Evolutionary conservation across 1,140 invertebrate species (phyloP).

Genomic region (Cepaea nemoralis): DNA sequence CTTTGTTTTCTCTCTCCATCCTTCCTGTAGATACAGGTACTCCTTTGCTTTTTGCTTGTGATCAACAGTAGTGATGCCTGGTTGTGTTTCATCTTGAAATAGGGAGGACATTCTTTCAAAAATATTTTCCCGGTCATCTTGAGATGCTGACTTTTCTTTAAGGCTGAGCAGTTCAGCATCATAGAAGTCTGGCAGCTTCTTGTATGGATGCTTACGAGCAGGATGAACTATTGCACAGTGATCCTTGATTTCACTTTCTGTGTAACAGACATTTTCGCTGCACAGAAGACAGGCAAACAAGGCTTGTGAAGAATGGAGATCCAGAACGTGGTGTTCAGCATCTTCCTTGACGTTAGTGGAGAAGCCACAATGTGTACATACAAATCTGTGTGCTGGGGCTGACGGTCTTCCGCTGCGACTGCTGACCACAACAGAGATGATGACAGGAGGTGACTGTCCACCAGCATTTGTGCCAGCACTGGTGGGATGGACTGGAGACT

Average conservation of each 20-base stretch:
- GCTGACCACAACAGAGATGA: slow-evolving; percentile 53
- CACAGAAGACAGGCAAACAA: slow-evolving; percentile 61
- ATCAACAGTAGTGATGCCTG: slow-evolving; percentile 22
- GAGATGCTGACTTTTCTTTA: neutral
- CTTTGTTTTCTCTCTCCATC: slow-evolving; percentile 49
- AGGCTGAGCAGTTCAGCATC: slow-evolving; percentile 48
- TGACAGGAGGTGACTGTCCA: slow-evolving; percentile 46
- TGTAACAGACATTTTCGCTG: slow-evolving; percentile 52
- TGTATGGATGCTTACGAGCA: slow-evolving; percentile 53
- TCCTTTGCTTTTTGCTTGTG: slow-evolving; percentile 45
- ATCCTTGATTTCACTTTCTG: slow-evolving; percentile 52
- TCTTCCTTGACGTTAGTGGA: slow-evolving; percentile 53
- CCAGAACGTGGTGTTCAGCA: slow-evolving; percentile 50
- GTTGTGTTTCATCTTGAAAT: slow-evolving; percentile 39
- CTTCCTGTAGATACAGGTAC: slow-evolving; percentile 47
- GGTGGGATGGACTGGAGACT: neutral
- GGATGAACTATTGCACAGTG: slow-evolving; percentile 60
- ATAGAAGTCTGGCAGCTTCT: slow-evolving; percentile 57
- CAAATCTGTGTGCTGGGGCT: slow-evolving; percentile 43
- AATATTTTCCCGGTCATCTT: slow-evolving; percentile 53
- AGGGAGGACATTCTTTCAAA: slow-evolving; percentile 55
- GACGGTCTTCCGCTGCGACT: neutral
- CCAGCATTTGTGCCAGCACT: neutral
- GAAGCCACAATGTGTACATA: slow-evolving; percentile 58
- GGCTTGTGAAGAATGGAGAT: slow-evolving; percentile 51